A percentile compares a stretch with the other conserved stretches of the same genome.
These are phyloP conservation scores for Cyanocitta stelleri DNA, from an alignment of 2,113 vertebrate species.

Conservation along the genomic window DNA sequence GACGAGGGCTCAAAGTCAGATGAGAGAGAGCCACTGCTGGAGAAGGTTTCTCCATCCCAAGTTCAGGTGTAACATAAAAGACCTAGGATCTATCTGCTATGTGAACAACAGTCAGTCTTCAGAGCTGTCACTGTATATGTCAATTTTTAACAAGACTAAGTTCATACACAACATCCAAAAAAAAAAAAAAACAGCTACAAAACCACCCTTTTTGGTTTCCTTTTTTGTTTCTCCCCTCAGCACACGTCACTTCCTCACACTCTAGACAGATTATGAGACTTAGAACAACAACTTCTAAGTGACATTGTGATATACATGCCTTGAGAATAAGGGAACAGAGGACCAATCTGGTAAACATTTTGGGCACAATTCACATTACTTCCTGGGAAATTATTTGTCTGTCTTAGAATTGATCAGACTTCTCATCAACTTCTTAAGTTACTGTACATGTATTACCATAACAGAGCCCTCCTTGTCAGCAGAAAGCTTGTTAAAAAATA, in stretches of 20 bases:
- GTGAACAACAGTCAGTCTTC: not conserved
- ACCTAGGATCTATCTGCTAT: not conserved
- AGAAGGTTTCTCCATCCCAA: not conserved
- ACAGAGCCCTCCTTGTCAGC: not conserved
- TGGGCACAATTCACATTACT: not conserved
- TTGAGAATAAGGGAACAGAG: not conserved
- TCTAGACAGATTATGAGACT: not conserved
- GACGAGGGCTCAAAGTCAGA: not conserved
- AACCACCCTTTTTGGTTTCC: not conserved
- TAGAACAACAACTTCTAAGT: not conserved
- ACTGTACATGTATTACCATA: not conserved
- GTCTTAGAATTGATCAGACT: not conserved
- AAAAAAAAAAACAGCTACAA: not conserved
- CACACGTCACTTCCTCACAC: rapidly evolving
- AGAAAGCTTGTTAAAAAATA: not conserved
- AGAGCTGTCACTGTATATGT: not conserved
- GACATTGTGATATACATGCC: not conserved
- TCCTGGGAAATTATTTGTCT: not conserved
- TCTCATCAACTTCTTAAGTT: not conserved
- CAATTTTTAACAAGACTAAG: not conserved
- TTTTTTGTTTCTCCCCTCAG: not conserved
- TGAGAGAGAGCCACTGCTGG: not conserved
- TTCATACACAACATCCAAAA: not conserved
- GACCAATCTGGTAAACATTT: not conserved
- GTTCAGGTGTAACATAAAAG: not conserved